Conservation (phyloP, 1,140 invertebrate species). For the Probaryconus sp. region DNA sequence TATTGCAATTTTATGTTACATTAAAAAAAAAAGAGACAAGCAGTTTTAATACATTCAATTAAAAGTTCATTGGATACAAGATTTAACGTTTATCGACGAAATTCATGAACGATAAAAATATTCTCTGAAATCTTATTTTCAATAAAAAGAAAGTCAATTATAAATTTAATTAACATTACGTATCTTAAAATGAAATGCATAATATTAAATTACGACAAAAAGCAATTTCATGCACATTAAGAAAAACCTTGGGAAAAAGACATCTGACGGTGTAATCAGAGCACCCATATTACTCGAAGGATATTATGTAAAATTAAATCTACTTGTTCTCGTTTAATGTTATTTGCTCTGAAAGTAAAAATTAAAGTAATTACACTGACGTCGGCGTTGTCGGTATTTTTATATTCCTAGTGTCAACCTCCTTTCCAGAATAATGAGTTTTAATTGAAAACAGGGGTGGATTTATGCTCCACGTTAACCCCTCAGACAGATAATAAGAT, state of each 20-base stretch:
- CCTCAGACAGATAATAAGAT: constrained; percentile 47
- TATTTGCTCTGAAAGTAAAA: constrained; percentile 44
- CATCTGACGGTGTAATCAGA: constrained; percentile 47
- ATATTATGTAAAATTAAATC: constrained; percentile 55
- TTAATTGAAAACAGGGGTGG: constrained; percentile 56
- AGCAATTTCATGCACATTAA: constrained; percentile 56
- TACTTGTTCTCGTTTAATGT: constrained; percentile 48
- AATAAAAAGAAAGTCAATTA: too few species aligned
- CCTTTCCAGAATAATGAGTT: constrained; percentile 55
- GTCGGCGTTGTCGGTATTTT: constrained; percentile 33
- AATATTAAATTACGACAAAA: constrained; percentile 46
- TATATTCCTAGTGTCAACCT: constrained; percentile 41
- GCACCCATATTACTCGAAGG: constrained; percentile 25
- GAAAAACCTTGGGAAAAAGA: constrained; percentile 48
- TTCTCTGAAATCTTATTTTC: too few species aligned
- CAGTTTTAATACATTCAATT: too few species aligned
- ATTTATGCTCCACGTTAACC: constrained; percentile 35
- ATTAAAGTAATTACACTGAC: constrained; percentile 35
- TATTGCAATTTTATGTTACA: too few species aligned
- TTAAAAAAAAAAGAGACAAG: too few species aligned
- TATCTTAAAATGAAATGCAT: constrained; percentile 37
- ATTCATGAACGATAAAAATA: too few species aligned
- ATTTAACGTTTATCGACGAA: too few species aligned
- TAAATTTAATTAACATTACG: too few species aligned
- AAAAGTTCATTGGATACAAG: too few species aligned